A percentile compares a stretch with the other conserved stretches of the same genome.
phyloP scores from a whole-genome alignment of 1,140 invertebrate genomes.

The Phymorhynchus buccinoides region DNA sequence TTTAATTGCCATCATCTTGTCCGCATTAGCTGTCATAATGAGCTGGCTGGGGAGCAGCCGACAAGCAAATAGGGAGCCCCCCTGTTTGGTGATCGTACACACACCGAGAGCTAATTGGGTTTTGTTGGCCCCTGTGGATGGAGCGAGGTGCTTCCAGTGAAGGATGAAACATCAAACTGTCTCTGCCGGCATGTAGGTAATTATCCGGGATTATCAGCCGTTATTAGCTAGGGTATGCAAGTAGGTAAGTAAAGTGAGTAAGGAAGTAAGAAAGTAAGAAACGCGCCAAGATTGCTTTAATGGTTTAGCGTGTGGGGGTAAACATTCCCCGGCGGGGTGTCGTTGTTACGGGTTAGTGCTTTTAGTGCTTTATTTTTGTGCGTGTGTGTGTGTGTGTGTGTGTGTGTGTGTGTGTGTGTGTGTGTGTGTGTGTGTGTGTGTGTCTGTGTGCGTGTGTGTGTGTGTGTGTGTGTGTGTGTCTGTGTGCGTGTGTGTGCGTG shows the following conservation, averaged over 20 bases:
- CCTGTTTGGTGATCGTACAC: constrained; percentile 15
- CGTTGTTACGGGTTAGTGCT: neutral
- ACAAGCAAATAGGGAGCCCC: constrained; percentile 24
- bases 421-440: neutral
- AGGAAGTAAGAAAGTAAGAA: too few species aligned
- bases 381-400: constrained; percentile 10
- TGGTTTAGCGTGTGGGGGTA: neutral
- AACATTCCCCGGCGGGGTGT: neutral
- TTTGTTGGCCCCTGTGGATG: constrained; percentile 16
- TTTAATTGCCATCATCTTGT: constrained; percentile 31
- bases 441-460: too few species aligned
- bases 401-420: constrained; percentile 10
- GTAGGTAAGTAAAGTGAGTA: too few species aligned
- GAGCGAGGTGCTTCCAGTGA: constrained; percentile 4
- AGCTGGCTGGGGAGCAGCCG: neutral
- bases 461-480: neutral
- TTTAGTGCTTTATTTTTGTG: neutral
- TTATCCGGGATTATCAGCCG: constrained; percentile 24
- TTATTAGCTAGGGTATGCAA: too few species aligned
- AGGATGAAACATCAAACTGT: constrained; percentile 27
- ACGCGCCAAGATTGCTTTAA: constrained; percentile 27
- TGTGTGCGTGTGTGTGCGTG: neutral
- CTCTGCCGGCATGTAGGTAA: constrained; percentile 24
- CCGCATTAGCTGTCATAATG: constrained; percentile 22
- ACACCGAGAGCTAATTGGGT: constrained; percentile 25